phyloP scores from a whole-genome alignment of 2,113 vertebrate species.

The Eulemur macaco region DNA sequence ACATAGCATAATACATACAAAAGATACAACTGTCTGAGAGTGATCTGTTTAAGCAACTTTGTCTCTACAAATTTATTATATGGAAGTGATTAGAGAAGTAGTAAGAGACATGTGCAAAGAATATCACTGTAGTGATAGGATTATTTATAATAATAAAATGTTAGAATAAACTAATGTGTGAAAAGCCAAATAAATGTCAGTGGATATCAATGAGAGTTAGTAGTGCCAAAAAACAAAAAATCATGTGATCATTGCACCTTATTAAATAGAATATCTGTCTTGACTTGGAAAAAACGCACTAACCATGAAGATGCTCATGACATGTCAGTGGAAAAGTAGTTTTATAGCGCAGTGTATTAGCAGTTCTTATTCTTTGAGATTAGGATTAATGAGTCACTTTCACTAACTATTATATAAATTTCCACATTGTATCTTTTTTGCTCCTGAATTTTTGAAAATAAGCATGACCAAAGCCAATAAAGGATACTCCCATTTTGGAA shows the following conservation, averaged over 20 bases:
- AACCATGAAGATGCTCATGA: not conserved
- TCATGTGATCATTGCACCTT: not conserved
- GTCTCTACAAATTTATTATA: not conserved
- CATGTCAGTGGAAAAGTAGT: fast-evolving
- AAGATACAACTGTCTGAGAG: not conserved
- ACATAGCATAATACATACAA: not conserved
- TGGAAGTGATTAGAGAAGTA: not conserved
- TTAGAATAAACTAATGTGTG: not conserved
- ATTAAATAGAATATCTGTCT: not conserved
- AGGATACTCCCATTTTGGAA: not conserved
- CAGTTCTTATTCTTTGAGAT: not conserved
- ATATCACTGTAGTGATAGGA: not conserved
- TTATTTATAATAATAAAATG: not conserved
- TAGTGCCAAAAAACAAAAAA: not conserved
- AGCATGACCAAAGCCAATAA: not conserved
- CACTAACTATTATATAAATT: not conserved
- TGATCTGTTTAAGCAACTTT: not conserved
- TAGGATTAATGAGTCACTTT: not conserved
- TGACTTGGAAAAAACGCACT: not conserved
- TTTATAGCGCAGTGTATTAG: not conserved
- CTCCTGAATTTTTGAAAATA: not conserved
- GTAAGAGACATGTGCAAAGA: not conserved
- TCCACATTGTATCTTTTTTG: not conserved
- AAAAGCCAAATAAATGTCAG: not conserved
- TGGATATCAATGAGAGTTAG: not conserved